Evolutionary conservation across 2,888 invertebrate genomes (phyloP).

Genomic region (Crocallis elinguaria): DNA sequence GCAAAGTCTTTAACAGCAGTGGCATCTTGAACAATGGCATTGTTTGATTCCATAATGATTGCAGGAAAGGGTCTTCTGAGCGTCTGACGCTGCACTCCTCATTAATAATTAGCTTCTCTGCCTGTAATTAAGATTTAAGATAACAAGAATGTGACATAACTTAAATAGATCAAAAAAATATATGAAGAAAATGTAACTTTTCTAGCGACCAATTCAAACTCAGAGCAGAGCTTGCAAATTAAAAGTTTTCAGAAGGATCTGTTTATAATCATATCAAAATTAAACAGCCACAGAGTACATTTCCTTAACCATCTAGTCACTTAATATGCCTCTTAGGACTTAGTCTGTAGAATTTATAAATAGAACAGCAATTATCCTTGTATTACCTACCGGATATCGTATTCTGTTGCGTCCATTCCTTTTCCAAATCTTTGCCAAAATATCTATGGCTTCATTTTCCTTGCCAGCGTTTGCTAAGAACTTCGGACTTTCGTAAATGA

Average conservation of each 20-base stretch:
- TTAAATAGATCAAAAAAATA: not conserved
- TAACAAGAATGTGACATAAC: no score
- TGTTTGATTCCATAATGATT: constrained; percentile 35
- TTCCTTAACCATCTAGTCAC: no score
- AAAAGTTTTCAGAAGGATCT: no score
- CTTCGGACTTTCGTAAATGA: constrained; percentile 89
- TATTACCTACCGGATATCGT: constrained; percentile 43
- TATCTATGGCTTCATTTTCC: constrained; percentile 82
- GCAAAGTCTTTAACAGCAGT: constrained; percentile 24
- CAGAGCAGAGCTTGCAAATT: no score
- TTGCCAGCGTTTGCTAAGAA: constrained; percentile 86
- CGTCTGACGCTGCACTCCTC: constrained; percentile 42
- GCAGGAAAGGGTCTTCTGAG: constrained; percentile 53
- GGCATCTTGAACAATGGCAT: constrained; percentile 32
- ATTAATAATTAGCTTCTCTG: constrained; percentile 47
- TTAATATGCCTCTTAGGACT: not conserved
- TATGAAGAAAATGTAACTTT: not conserved
- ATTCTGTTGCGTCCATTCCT: constrained; percentile 68
- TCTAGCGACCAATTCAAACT: not conserved
- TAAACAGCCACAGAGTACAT: no score
- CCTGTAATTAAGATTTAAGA: constrained; percentile 38
- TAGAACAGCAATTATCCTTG: not conserved
- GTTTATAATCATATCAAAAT: no score
- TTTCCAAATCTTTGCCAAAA: constrained; percentile 82
- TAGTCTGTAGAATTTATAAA: not conserved